phyloP scores from a whole-genome alignment of 2,113 vertebrate genomes.

The Dicentrarchus labrax region DNA sequence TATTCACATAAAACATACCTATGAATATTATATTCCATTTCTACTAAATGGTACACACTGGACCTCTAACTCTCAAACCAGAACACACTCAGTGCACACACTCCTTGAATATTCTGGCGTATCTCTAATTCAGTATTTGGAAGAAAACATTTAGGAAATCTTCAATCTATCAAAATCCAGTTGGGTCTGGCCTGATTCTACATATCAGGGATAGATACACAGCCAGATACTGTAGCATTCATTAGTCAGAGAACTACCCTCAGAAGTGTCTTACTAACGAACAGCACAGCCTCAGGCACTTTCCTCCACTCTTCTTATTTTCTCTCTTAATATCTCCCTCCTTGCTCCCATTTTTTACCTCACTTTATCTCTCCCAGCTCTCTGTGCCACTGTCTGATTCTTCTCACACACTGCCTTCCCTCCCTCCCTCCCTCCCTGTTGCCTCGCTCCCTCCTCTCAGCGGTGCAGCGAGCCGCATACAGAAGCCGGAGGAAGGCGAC shows the following conservation, averaged over 20 bases:
- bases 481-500: constrained; percentile 13
- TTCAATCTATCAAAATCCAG: no score
- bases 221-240: not conserved
- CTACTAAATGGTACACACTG: no score
- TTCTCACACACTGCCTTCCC: not conserved
- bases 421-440: not conserved
- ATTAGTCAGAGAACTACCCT: not conserved
- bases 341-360: not conserved
- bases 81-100: no score
- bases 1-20: no score
- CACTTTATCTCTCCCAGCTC: not conserved
- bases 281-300: not conserved
- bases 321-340: not conserved
- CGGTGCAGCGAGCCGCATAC: not conserved
- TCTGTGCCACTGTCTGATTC: not conserved
- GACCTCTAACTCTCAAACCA: no score
- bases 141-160: no score
- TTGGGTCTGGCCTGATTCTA: not conserved
- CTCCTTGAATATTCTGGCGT: no score
- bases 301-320: not conserved
- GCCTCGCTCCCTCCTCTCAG: not conserved
- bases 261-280: not conserved
- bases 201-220: not conserved
- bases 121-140: no score
- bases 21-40: no score